Evolutionary conservation across 1,140 invertebrate species (phyloP).

Genomic region (Eurosta solidaginis): DNA sequence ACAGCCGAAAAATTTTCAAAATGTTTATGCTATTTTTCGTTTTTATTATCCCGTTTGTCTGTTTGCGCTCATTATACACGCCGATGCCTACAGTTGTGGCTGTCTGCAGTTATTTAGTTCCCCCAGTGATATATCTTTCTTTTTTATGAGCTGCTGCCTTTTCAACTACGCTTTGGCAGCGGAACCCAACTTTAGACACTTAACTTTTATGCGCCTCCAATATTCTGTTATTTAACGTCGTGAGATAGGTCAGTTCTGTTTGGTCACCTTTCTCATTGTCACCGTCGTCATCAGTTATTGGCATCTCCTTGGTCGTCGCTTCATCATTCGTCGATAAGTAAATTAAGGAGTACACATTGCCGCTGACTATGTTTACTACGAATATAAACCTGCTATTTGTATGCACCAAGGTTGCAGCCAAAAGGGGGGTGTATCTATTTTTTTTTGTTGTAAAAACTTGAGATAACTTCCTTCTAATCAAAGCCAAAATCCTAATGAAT

Average conservation of each 20-base stretch:
- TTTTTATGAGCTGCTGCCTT: neutral
- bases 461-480: too few relatives aligned
- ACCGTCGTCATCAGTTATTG: neutral
- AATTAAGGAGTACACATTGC: neutral
- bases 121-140: neutral
- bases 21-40: conserved; percentile 9
- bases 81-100: neutral
- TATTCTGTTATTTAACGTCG: neutral
- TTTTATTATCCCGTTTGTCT: conserved; percentile 32
- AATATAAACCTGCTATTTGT: neutral
- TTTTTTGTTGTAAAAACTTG: too few relatives aligned
- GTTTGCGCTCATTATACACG: neutral
- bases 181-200: neutral
- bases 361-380: neutral
- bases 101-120: neutral
- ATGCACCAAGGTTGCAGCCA: neutral
- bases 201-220: conserved; percentile 10
- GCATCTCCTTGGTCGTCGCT: neutral
- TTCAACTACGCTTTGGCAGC: neutral
- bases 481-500: too few relatives aligned
- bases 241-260: neutral
- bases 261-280: neutral
- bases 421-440: too few relatives aligned
- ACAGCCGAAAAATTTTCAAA: conserved; percentile 7
- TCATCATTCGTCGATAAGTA: neutral